Evolutionary conservation across 2,797 vertebrate species (phyloP), one percentile per base, ranked within the genome.

Genomic region (Acropternis orthonyx): DNA sequence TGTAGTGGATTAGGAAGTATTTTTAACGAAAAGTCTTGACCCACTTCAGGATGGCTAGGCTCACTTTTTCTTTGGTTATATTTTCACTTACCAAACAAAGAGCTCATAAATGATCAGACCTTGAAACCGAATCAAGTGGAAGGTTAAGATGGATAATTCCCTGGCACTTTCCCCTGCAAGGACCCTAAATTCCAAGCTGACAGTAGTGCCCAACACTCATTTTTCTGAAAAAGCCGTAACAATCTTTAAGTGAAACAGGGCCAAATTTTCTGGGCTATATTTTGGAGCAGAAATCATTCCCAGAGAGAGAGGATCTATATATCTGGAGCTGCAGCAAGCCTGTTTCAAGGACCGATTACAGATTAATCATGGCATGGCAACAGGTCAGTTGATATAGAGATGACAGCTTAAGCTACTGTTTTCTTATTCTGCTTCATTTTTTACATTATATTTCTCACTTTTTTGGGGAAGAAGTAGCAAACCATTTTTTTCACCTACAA

Each of bases 171-270:
- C 46, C 39, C 90, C 88, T 92, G 79, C 79, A 88, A 92, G 87
- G 95, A 79, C 93, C 87, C 85, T 96, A 96, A 96, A 96, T 96
- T 95, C 95, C 83, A 44, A 88, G 55, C 61, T 96, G 94, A 95
- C 93, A 95, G 59, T 58, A 91, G 65, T 11, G 27, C 49, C 54
- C 71, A 95, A 83, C 85, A 68, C 48, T 94, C 89, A 94, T 93
- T 96, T 96, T 95, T 94, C 84, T 92, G 46, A 92, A 95, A 89
- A 94, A 92, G 77, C 83, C 93, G 71, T 87, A 97, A 91, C 79
- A 93, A 56, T 65, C 59, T 82, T 89, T 73, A 95, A 93, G 67
- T 0, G 79, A 87, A 93, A 76, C 21, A 20, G 39, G 67, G 62
- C 48, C 91, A 89, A 91, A 85, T 88, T 91, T 94, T 83, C 74